Base-by-base conservation (phyloP, 2,888 invertebrate genomes). In the Lutraria lutraria region DNA sequence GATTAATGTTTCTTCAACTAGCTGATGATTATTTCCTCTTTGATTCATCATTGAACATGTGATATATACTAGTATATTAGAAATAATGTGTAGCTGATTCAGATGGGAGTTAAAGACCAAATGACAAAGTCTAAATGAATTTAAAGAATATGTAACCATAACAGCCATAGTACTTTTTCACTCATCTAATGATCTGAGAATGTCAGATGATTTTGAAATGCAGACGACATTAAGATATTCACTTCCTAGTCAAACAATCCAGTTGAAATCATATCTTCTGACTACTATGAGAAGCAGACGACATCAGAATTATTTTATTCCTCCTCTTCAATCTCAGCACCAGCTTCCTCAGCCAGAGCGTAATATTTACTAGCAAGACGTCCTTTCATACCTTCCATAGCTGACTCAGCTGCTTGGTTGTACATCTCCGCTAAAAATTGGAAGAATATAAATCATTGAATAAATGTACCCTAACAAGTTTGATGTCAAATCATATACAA, bases 311-410 rank as follows among this genome's bases (percentile, higher is more conserved):
- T 34, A n/a, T 84, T 63, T 10, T 53, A 43, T 25, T 85, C 53
- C 56, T 85, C 85, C 85, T 85, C 85, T 8, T 85, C 85, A 72
- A 95, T 94, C 91, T 96, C 95, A 29, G 94, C 96, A 93, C 95
- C 97, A 31, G 96, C 96, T 93, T 97, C 97, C 94, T 97, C 97
- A 6, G 97, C 97, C 87, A 96, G 89, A 93, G 96, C 95, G 90
- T 96, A 97, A 93, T 97, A 97, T 93, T 97, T 97, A 93, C 96
- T 97, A 68, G 97, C 97, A 88, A 97, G 95, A 88, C 97, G 96
- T 43, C 97, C 97, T 91, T 97, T 97, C 97, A 97, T 97, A n/a
- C 97, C 96, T 85, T 96, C 97, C 96, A 97, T 97, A 0, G 97
- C 97, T 25, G 95, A 95, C 88, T 97, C 97, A n/a, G 97, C 97